Conservation (phyloP, 2,888 invertebrate genomes). For the Melanargia galathea region DNA sequence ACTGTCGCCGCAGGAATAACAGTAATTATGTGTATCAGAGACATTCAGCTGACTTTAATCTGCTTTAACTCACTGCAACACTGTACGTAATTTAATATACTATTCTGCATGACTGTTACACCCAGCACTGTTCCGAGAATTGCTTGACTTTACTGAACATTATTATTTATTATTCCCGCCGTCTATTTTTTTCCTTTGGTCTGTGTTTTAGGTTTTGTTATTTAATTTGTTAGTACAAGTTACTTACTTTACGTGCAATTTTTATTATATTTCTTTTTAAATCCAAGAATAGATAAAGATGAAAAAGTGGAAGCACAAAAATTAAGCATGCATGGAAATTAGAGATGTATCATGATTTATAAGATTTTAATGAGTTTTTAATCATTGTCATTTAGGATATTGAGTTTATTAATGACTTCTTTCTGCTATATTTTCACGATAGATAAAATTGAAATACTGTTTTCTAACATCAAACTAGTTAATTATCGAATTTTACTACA, state of each 20-base stretch:
- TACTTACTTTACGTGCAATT: not conserved
- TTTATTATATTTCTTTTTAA: not conserved
- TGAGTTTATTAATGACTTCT: constrained; percentile 7
- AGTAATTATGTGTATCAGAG: too few species aligned
- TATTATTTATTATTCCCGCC: not conserved
- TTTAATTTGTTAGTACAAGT: not conserved
- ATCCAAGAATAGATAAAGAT: not conserved
- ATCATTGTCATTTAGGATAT: not conserved
- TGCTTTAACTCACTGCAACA: too few species aligned
- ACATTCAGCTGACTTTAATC: too few species aligned
- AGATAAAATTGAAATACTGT: constrained; percentile 11
- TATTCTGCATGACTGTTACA: not conserved
- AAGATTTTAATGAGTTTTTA: too few species aligned
- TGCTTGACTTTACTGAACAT: not conserved
- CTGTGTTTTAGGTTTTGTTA: not conserved
- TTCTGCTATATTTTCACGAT: constrained; percentile 21
- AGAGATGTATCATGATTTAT: not conserved
- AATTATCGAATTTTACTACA: not conserved
- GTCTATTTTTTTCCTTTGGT: constrained; percentile 8
- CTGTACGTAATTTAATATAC: too few species aligned
- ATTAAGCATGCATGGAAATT: constrained; percentile 16
- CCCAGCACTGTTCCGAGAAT: not conserved
- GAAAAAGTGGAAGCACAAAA: constrained; percentile 3
- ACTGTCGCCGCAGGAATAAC: too few species aligned
- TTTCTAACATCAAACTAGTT: constrained; percentile 20